Conservation (phyloP, 2,888 invertebrate species). For the Operophtera brumata region DNA sequence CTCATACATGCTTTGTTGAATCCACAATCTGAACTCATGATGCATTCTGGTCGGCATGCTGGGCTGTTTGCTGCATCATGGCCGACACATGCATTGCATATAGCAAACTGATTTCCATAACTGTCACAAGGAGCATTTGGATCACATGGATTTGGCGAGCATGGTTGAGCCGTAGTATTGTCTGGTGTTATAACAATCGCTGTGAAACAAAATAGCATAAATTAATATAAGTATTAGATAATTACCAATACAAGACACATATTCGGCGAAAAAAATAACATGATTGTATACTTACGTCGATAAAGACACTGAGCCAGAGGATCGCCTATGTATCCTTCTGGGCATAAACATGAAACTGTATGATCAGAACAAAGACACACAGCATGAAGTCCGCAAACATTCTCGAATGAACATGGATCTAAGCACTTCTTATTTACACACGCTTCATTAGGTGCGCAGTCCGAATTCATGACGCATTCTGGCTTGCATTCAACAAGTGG, state of each 20-base stretch:
- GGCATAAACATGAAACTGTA: conserved; percentile 90
- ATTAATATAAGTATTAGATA: background rate
- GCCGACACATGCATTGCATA: conserved; percentile 89
- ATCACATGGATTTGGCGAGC: conserved; percentile 89
- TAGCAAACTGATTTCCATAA: conserved; percentile 87
- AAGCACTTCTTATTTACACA: conserved; percentile 88
- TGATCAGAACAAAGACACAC: conserved; percentile 90
- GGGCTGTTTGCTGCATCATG: conserved; percentile 85
- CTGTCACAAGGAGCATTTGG: conserved; percentile 84
- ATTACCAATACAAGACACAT: background rate
- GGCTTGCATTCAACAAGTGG: conserved; percentile 88
- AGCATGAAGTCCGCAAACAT: conserved; percentile 90
- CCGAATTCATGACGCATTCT: conserved; percentile 91
- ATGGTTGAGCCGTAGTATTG: conserved; percentile 84
- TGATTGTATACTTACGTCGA: conserved; percentile 58
- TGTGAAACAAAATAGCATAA: conserved; percentile 35
- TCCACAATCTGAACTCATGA: conserved; percentile 89
- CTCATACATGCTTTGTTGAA: conserved; percentile 88
- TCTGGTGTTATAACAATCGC: conserved; percentile 77
- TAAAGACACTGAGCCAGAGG: conserved; percentile 87
- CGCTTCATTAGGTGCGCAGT: conserved; percentile 86
- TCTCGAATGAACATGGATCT: conserved; percentile 85
- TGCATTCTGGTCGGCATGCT: conserved; percentile 90
- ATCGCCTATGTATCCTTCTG: conserved; percentile 89
- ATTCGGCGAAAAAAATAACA: background rate